Evolutionary conservation across 2,113 vertebrate genomes (phyloP).

Genomic region (Microtus richardsoni): DNA sequence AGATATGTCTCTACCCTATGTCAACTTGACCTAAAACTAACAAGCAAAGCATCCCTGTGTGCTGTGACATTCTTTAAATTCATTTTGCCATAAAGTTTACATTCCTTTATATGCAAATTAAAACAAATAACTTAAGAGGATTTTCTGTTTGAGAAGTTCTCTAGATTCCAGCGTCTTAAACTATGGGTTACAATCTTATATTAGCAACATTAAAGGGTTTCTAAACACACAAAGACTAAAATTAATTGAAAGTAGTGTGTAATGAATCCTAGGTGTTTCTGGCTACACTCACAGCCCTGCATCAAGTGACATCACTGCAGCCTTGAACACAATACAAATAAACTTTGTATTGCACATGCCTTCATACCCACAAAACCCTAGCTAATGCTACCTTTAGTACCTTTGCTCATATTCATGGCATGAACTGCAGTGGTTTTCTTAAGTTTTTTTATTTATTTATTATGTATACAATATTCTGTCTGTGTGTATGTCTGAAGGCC

Average conservation of each 20-base stretch:
- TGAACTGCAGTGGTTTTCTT: background rate
- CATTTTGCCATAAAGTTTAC: background rate
- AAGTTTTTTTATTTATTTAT: too few species aligned
- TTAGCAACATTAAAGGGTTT: background rate
- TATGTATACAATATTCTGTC: too few species aligned
- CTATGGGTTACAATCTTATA: too few species aligned
- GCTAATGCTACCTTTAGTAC: background rate
- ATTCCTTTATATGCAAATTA: background rate
- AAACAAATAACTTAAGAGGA: background rate
- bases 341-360: background rate
- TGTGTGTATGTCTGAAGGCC: too few species aligned
- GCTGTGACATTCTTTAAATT: conserved; percentile 7
- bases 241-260: background rate
- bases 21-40: background rate
- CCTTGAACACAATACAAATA: background rate
- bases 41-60: background rate
- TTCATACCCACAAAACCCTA: background rate
- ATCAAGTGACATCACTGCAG: background rate
- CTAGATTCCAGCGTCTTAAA: background rate
- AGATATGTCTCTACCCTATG: background rate
- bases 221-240: background rate
- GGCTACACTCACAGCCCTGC: background rate
- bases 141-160: background rate
- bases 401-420: background rate
- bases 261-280: background rate